Evolutionary conservation across 2,888 invertebrate genomes (phyloP).

Genomic region (Tetramorium bicarinatum): DNA sequence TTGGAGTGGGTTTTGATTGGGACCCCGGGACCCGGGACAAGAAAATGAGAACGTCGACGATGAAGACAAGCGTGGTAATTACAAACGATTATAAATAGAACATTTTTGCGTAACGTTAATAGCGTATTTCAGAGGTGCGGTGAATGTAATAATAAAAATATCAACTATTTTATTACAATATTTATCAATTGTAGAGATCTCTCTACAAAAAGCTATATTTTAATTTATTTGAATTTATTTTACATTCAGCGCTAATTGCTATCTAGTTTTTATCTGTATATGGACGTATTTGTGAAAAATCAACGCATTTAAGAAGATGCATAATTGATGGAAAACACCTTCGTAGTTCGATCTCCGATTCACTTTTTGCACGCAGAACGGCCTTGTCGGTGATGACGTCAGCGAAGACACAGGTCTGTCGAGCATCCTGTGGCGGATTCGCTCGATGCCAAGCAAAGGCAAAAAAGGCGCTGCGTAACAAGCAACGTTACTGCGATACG

Average conservation of each 20-base stretch:
- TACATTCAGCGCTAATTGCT: background rate
- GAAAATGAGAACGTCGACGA: slow-evolving; percentile 31
- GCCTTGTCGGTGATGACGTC: slow-evolving; percentile 67
- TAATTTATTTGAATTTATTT: slow-evolving; percentile 1
- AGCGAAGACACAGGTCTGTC: slow-evolving; percentile 62
- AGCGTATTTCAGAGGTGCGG: background rate
- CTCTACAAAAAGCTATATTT: background rate
- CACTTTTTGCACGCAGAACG: slow-evolving; percentile 65
- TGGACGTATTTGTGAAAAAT: background rate
- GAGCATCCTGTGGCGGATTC: slow-evolving; percentile 64
- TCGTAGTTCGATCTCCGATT: slow-evolving; percentile 52
- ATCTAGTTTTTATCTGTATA: background rate
- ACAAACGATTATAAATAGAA: slow-evolving; percentile 24
- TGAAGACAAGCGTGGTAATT: slow-evolving; percentile 34
- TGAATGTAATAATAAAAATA: background rate
- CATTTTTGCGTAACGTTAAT: slow-evolving; percentile 16
- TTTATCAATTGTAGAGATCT: background rate
- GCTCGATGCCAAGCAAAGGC: slow-evolving; percentile 60
- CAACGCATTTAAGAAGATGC: background rate
- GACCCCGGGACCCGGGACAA: slow-evolving; percentile 25
- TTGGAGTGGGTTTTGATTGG: slow-evolving; percentile 22
- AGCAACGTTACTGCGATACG: slow-evolving; percentile 76
- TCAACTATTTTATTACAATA: background rate
- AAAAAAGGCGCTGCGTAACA: slow-evolving; percentile 78
- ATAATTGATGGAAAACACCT: slow-evolving; percentile 25